These are phyloP conservation scores for Cossypha dichroa DNA, from an alignment of 2,797 vertebrate genomes.

Conservation along the genomic window DNA sequence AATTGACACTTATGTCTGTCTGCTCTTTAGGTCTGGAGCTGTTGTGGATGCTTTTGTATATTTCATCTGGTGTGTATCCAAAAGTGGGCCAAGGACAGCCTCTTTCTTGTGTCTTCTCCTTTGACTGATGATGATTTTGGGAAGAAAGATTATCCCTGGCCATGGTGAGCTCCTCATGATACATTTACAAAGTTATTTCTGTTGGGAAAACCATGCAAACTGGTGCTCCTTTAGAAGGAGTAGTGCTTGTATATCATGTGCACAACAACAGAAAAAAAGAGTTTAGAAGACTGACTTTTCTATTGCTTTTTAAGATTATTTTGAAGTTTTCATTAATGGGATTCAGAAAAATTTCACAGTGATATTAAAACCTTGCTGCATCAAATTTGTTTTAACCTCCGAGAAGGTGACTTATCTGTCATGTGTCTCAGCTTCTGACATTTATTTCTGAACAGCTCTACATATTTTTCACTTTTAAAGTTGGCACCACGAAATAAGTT, in stretches of 20 bases:
- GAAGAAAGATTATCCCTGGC: constrained; percentile 92
- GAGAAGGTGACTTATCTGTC: not conserved
- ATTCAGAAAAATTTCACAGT: not conserved
- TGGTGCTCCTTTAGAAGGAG: not conserved
- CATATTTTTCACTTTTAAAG: not conserved
- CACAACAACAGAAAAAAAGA: not conserved
- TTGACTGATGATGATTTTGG: constrained; percentile 91
- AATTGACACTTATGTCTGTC: not conserved
- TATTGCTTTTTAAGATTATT: not conserved
- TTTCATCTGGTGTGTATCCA: constrained; percentile 97
- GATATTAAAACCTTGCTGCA: not conserved
- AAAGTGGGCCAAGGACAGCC: constrained; percentile 95
- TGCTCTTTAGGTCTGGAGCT: constrained; percentile 90
- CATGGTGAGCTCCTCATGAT: constrained; percentile 76
- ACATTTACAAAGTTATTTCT: not conserved
- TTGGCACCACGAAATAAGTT: not conserved
- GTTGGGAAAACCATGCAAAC: not conserved
- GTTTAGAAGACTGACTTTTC: not conserved
- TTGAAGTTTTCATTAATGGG: not conserved
- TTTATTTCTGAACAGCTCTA: not conserved
- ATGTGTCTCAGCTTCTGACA: not conserved
- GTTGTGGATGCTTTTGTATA: constrained; percentile 91
- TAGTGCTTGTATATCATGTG: not conserved
- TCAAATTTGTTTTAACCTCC: not conserved
- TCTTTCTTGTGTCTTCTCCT: constrained; percentile 89